Percentiles rank a stretch among this genome's conserved stretches.
phyloP scores from a whole-genome alignment of 2,113 vertebrate species.

The Pungitius pungitius region DNA sequence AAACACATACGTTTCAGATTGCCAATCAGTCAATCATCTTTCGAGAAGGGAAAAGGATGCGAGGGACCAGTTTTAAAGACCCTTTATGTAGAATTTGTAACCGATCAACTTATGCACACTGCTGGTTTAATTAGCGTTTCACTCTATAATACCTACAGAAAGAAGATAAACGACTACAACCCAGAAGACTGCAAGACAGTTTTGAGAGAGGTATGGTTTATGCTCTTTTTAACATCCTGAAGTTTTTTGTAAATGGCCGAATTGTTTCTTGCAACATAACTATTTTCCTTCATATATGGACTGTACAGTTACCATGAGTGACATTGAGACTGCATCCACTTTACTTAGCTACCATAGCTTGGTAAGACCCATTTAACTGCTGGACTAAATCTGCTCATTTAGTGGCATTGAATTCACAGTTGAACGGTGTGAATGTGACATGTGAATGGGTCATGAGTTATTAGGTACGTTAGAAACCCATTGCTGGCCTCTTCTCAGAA shows the following conservation, averaged over 20 bases:
- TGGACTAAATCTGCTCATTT: neutral
- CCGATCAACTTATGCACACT: too few relatives aligned
- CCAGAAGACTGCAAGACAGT: constrained; percentile 90
- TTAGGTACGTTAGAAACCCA: too few relatives aligned
- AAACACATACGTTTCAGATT: neutral
- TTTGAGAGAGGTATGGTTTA: constrained; percentile 86
- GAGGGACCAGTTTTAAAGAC: neutral
- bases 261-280: neutral
- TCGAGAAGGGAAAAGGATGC: neutral
- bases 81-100: neutral
- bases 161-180: constrained; percentile 89
- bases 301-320: neutral
- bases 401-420: too few relatives aligned
- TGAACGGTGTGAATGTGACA: neutral
- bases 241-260: neutral
- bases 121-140: neutral
- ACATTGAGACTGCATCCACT: neutral
- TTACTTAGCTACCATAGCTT: neutral
- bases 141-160: constrained; percentile 78
- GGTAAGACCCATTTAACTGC: neutral
- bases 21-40: neutral
- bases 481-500: too few relatives aligned
- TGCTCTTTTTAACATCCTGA: constrained; percentile 9
- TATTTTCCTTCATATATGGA: neutral
- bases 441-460: neutral